Evolutionary conservation across 1,140 invertebrate genomes (phyloP).

Genomic region (Plodia interpunctella): DNA sequence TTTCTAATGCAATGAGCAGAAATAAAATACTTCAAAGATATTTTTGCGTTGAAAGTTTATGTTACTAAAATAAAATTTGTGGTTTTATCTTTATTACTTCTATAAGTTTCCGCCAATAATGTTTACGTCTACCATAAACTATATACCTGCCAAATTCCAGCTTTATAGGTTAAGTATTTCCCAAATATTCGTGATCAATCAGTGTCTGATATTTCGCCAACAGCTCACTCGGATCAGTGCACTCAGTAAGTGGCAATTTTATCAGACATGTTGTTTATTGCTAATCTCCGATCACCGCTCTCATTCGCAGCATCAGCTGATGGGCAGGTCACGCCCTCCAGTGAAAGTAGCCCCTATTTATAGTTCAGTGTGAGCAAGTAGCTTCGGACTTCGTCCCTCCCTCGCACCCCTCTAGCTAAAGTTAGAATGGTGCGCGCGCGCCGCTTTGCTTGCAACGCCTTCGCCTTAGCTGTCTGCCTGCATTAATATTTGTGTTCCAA

Average conservation of each 20-base stretch:
- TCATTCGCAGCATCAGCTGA: constrained; percentile 45
- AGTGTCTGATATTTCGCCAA: not conserved
- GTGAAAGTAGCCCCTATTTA: constrained; percentile 58
- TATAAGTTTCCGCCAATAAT: no score
- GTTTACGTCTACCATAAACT: no score
- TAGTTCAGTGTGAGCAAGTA: constrained; percentile 31
- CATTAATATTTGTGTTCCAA: constrained; percentile 32
- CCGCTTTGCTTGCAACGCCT: not conserved
- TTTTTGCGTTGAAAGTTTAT: no score
- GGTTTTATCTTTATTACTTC: no score
- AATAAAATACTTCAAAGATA: no score
- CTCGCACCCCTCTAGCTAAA: constrained; percentile 24
- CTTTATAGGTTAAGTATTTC: no score
- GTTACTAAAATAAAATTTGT: no score
- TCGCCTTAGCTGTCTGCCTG: constrained; percentile 18
- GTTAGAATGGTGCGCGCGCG: constrained; percentile 25
- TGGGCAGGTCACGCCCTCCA: constrained; percentile 39
- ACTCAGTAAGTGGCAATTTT: not conserved
- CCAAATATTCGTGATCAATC: not conserved
- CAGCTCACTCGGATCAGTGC: not conserved
- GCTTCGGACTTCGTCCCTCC: constrained; percentile 23
- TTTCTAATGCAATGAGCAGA: no score
- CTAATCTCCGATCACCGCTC: constrained; percentile 14
- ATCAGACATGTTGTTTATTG: constrained; percentile 12
- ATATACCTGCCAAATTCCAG: no score